Evolutionary conservation across 2,888 invertebrate species (phyloP).

Genomic region (Drosophila fungiperda): DNA sequence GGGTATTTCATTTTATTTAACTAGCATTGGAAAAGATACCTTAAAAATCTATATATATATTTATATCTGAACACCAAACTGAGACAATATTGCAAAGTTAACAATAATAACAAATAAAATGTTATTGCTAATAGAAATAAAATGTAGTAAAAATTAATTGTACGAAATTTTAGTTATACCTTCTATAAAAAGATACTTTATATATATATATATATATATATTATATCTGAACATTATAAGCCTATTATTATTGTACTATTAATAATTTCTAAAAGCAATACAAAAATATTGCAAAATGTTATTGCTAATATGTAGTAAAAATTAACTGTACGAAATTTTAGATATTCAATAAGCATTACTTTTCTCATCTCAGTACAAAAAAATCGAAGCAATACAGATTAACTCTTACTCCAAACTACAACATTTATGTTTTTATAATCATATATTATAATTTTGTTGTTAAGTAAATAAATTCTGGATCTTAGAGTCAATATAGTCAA

Average conservation of each 20-base stretch:
- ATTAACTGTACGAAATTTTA: too few species aligned
- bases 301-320: background rate
- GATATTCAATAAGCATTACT: background rate
- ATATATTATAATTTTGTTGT: background rate
- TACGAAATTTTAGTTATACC: too few species aligned
- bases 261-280: background rate
- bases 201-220: too few species aligned
- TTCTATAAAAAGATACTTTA: too few species aligned
- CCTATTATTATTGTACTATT: background rate
- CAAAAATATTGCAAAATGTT: background rate
- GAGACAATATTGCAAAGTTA: too few species aligned
- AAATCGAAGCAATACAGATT: background rate
- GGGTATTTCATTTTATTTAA: background rate
- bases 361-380: background rate
- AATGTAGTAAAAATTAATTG: too few species aligned
- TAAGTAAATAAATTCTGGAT: background rate
- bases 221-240: too few species aligned
- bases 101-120: too few species aligned
- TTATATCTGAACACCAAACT: background rate
- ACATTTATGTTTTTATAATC: background rate
- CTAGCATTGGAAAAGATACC: background rate
- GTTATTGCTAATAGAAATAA: too few species aligned
- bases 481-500: background rate
- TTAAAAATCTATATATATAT: background rate
- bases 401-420: background rate